phyloP scores from a whole-genome alignment of 2,888 invertebrate genomes.

The Arrhopalites spinosus region DNA sequence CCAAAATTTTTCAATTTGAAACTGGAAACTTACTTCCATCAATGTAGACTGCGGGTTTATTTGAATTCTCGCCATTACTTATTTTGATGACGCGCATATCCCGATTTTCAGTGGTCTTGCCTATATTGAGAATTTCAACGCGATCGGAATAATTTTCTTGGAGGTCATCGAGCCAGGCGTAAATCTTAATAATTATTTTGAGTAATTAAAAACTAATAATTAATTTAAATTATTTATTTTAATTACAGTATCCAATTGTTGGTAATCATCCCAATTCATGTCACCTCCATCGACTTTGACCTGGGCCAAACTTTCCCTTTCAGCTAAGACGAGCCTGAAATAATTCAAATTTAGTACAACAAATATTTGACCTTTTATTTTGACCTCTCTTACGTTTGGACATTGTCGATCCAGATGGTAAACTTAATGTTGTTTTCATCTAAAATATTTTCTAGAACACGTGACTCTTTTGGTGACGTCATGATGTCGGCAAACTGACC shows the following conservation, averaged over 20 bases:
- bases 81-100: background rate
- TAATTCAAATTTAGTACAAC: background rate
- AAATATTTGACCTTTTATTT: too few species aligned
- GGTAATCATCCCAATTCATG: background rate
- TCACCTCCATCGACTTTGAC: background rate
- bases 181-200: background rate
- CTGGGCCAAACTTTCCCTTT: background rate
- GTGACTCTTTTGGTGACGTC: background rate
- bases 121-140: background rate
- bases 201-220: too few species aligned
- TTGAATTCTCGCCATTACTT: background rate
- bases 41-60: background rate
- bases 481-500: background rate
- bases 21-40: background rate
- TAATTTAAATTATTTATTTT: background rate
- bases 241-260: background rate
- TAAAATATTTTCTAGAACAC: background rate
- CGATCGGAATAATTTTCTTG: background rate
- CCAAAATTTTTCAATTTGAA: too few species aligned
- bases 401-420: background rate
- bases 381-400: background rate
- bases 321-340: background rate
- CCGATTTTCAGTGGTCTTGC: background rate
- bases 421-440: background rate
- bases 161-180: background rate